phyloP scores from a whole-genome alignment of 1,140 invertebrate genomes.

The Plodia interpunctella region DNA sequence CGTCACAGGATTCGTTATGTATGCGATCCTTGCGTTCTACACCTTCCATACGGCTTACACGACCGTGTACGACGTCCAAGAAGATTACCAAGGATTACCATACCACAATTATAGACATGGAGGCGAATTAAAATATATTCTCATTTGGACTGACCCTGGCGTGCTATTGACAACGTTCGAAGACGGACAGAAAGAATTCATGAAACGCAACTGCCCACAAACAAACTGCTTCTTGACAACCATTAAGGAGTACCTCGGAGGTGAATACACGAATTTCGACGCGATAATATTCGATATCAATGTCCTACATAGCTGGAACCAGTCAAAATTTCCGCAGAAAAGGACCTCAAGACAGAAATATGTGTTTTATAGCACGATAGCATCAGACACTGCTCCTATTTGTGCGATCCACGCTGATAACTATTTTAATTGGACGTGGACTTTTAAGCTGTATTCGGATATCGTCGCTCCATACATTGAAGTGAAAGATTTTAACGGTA shows the following conservation, averaged over 20 bases:
- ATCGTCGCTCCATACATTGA: constrained; percentile 77
- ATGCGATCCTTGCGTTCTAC: constrained; percentile 48
- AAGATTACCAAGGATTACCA: constrained; percentile 12
- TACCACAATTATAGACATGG: constrained; percentile 5
- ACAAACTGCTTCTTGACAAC: constrained; percentile 53
- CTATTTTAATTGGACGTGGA: constrained; percentile 81
- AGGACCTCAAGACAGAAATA: constrained; percentile 65
- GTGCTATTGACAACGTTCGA: constrained; percentile 17
- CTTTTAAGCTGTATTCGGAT: constrained; percentile 75
- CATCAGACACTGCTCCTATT: constrained; percentile 52
- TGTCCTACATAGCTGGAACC: constrained; percentile 29
- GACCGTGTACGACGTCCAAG: constrained; percentile 26
- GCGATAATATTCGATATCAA: constrained; percentile 51
- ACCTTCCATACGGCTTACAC: constrained; percentile 47
- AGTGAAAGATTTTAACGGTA: constrained; percentile 49
- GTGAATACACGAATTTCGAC: constrained; percentile 47
- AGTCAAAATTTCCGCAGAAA: constrained; percentile 37
- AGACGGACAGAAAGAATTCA: constrained; percentile 46
- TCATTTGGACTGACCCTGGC: constrained; percentile 34
- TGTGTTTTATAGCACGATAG: constrained; percentile 66
- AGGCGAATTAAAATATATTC: constrained; percentile 44
- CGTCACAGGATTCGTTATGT: constrained; percentile 46
- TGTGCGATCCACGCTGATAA: constrained; percentile 43
- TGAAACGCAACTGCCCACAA: constrained; percentile 37
- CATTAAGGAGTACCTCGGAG: constrained; percentile 35